Conservation (phyloP, 2,888 invertebrate species). For the Mongoloraphidia duomilia region DNA sequence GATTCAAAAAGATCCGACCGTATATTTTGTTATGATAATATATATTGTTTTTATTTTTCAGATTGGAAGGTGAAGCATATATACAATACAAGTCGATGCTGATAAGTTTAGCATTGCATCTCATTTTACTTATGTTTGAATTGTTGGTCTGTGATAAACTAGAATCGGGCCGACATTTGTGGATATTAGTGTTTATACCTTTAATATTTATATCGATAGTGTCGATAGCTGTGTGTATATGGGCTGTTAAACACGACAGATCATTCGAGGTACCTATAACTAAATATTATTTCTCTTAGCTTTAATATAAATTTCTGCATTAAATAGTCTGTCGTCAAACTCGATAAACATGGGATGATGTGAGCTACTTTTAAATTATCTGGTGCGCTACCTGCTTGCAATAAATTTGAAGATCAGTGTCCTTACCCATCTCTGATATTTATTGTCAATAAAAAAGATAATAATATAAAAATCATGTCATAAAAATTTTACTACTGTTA, state of each 20-base stretch:
- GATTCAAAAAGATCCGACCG: too few relatives aligned
- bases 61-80: constrained; percentile 89
- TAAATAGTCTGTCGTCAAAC: background rate
- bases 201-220: constrained; percentile 92
- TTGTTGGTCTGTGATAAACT: constrained; percentile 90
- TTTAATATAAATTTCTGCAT: background rate
- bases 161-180: constrained; percentile 68
- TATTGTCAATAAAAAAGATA: too few relatives aligned
- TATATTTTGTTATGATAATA: background rate
- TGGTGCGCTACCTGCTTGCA: too few relatives aligned
- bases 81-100: constrained; percentile 98
- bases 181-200: constrained; percentile 90
- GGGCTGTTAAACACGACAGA: constrained; percentile 96
- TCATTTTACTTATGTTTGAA: constrained; percentile 93
- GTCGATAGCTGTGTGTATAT: constrained; percentile 92
- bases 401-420: too few relatives aligned
- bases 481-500: too few relatives aligned
- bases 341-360: too few relatives aligned
- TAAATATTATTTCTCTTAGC: constrained; percentile 13
- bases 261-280: constrained; percentile 91
- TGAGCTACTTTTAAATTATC: too few relatives aligned
- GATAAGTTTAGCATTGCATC: constrained; percentile 84
- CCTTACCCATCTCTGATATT: too few relatives aligned
- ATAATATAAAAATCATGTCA: too few relatives aligned
- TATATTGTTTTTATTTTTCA: constrained; percentile 28